Base-by-base conservation (phyloP, 2,888 invertebrate species). In the Artemia sinica region DNA sequence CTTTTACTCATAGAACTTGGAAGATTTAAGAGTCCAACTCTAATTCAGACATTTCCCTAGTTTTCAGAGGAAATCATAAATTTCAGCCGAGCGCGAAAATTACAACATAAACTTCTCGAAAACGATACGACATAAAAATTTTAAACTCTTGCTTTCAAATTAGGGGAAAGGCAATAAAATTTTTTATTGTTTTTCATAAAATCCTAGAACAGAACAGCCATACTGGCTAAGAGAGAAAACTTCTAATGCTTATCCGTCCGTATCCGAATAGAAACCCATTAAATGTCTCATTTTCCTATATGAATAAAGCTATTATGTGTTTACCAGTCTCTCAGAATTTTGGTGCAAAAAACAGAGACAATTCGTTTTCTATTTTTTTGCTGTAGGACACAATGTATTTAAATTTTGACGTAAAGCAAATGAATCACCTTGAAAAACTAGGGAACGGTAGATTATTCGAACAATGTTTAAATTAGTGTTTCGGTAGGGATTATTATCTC, bases 131-230 rank as follows among this genome's bases (percentile, higher is more conserved):
- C 58, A n/a, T 14, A 14, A 14, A 58, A 58, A 58, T 58, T 58
- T 58, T 8, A 58, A 58, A 58, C 14, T 14, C 58, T 58, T 58
- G 58, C 58, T 58, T 41, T 58, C 58, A 58, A 58, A 58, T 58
- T 58, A 58, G 58, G 58, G 58, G 58, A 14, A 58, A 8, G 58
- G n/a, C n/a, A 14, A 58, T n/a, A 14, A 58, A 4, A 12, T 66
- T 14, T 72, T 68, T 69, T 49, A 28, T 58, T 58, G 58, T n/a
- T 58, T 58, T 58, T 58, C 58, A 58, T 58, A 58, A 58, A 58
- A 58, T 58, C n/a, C 14, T 58, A 14, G 58, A 52, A 52, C 14
- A 6, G 58, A 52, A 14, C 58, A 52, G 3, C 13, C 14, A 14
- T 52, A 13, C 58, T 14, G 14, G 58, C 58, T 52, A 8, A 58